phyloP scores from a whole-genome alignment of 2,888 invertebrate species.

The Paralinhomoeus sp. region DNA sequence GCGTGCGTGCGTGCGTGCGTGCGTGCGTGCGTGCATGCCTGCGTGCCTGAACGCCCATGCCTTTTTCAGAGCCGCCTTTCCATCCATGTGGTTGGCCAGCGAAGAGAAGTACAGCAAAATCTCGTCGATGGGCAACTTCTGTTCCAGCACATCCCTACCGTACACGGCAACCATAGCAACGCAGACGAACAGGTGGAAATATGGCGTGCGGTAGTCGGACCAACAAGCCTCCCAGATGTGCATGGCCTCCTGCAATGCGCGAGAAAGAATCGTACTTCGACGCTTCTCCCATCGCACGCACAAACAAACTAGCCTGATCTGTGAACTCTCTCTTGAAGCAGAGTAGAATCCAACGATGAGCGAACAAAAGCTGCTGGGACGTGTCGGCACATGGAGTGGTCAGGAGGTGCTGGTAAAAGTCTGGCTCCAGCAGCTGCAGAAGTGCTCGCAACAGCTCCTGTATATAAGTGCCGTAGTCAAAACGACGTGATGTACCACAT shows the following conservation, averaged over 20 bases:
- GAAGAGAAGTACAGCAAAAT: constrained; percentile 84
- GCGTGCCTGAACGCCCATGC: constrained; percentile 24
- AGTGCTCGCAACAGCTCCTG: constrained; percentile 59
- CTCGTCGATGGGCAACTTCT: constrained; percentile 71
- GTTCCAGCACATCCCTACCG: constrained; percentile 58
- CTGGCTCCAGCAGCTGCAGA: constrained; percentile 65
- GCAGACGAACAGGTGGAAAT: constrained; percentile 81
- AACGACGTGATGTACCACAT: no score
- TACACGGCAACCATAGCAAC: constrained; percentile 76
- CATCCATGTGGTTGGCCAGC: constrained; percentile 90
- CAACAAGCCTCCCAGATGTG: constrained; percentile 91
- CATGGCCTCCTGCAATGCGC: background rate
- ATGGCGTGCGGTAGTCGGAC: constrained; percentile 83
- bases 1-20: background rate
- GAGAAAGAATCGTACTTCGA: background rate
- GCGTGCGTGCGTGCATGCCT: background rate
- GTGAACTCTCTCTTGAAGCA: constrained; percentile 69
- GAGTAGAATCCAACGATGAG: constrained; percentile 79
- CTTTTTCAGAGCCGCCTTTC: constrained; percentile 62
- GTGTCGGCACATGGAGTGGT: constrained; percentile 44
- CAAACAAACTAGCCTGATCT: background rate
- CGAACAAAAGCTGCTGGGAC: constrained; percentile 57
- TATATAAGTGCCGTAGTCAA: no score
- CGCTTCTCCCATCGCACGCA: background rate
- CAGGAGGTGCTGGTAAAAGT: constrained; percentile 55